Evolutionary conservation across 2,888 invertebrate genomes (phyloP).

Genomic region (Orthonevra nobilis): DNA sequence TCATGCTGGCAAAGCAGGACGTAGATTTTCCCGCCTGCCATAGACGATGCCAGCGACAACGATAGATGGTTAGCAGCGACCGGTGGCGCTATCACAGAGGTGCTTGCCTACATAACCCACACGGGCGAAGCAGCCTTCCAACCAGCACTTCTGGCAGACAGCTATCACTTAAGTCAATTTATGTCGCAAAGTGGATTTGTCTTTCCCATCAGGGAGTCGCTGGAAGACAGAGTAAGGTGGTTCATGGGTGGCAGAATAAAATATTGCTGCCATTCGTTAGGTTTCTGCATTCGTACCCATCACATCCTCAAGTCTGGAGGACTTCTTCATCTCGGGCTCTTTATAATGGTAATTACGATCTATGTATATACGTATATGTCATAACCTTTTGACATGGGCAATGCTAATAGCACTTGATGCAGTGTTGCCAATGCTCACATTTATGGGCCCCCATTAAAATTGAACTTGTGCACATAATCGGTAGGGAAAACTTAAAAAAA

Average conservation of each 20-base stretch:
- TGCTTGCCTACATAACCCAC: slow-evolving; percentile 25
- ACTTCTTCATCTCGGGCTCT: slow-evolving; percentile 30
- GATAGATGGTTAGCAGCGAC: neutral
- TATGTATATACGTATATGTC: slow-evolving; percentile 2
- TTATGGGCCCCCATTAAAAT: no score
- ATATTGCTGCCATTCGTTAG: slow-evolving; percentile 41
- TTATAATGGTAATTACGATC: slow-evolving; percentile 43
- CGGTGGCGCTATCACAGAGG: neutral
- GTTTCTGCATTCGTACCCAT: slow-evolving; percentile 22
- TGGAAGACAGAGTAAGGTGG: neutral
- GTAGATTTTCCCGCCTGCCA: slow-evolving; percentile 42
- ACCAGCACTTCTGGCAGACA: slow-evolving; percentile 19
- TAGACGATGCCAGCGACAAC: slow-evolving; percentile 8
- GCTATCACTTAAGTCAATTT: slow-evolving; percentile 53
- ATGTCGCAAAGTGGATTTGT: slow-evolving; percentile 55
- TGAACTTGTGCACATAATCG: no score
- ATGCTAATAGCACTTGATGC: neutral
- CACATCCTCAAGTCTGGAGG: slow-evolving; percentile 23
- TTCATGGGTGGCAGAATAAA: slow-evolving; percentile 21
- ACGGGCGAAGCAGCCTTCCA: neutral
- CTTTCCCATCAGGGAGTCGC: slow-evolving; percentile 12
- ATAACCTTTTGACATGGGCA: slow-evolving; percentile 1
- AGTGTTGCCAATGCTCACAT: slow-evolving; percentile 16
- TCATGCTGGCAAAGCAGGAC: slow-evolving; percentile 23
- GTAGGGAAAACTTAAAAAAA: no score